Evolutionary conservation across 2,113 vertebrate genomes (phyloP), one percentile per base, ranked within the genome.

Genomic region (Ciconia stormi): DNA sequence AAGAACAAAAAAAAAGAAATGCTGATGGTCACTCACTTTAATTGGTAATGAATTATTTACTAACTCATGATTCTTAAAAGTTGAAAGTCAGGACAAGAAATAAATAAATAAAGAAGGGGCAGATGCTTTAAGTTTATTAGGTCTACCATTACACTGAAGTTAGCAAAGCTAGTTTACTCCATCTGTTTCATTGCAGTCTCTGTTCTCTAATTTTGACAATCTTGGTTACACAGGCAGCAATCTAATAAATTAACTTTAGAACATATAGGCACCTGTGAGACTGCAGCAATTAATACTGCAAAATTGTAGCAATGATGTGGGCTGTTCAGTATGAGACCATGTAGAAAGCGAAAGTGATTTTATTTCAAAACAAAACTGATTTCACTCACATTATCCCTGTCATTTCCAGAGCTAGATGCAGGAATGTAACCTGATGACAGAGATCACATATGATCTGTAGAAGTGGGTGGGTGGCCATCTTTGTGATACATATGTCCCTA

Each of bases 61-160:
- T 65, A 50, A 76, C 82, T 88, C 63, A 6, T 47, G 66, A n/a
- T 82, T 65, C 74, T 76, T 89, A 76, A 44, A 96, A 87, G 89
- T 70, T 91, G 84, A 96, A 91, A 62, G 82, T 80, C 77, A 20
- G 89, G 89, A 84, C 62, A 82, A 89, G 62, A 92, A 89, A 93
- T 91, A 95, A 95, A 96, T 92, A 96, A 95, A 92, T 90, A 76
- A 97, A 93, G 50, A 87, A 79, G 78, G 18, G 29, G 27, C 65
- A 94, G 66, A 74, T 86, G 44, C 73, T 94, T 78, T 67, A 66
- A 69, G 49, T 30, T 87, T 58, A 87, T 91, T 83, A 87, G 74
- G 38, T 94, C 86, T 93, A 50, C 82, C 62, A 53, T 94, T 93
- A 92, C 91, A 66, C 18, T 52, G 53, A 80, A 73, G 56, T 89